Evolutionary conservation across 2,888 invertebrate genomes (phyloP), one percentile per base, ranked within the genome.

Genomic region (Ormyrus labotus): DNA sequence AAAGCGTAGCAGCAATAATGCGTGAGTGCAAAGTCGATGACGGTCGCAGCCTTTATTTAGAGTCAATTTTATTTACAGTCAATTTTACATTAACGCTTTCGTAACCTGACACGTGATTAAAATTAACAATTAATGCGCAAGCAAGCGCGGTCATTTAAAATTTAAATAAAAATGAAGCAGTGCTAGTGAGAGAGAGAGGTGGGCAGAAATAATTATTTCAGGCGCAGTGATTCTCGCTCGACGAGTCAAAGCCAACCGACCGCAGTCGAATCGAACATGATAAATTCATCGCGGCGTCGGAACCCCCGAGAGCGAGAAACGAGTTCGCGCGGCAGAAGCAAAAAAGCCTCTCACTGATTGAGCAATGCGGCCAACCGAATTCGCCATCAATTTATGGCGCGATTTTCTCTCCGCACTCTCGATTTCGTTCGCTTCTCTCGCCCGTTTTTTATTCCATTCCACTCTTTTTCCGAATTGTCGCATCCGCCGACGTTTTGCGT

Each of bases 231-330:
- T 70, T 79, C 34, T 51, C n/a, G 47, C n/a, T 55, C n/a, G 10
- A n/a, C 70, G 76, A 61, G 57, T 70, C 74, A 69, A 73, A 73
- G 74, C 69, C 75, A 57, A 60, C 64, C 53, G n/a, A 71, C 13
- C 64, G 55, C 70, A 6, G 51, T 63, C 51, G 71, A 71, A 77
- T 82, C 79, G 82, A 69, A 73, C 80, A 79, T 82, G 82, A 82
- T 80, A 80, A 79, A 82, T 82, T 80, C 70, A 80, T 82, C 57
- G 68, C 10, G 53, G 13, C 57, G 6, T 47, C 47, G 55, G 64
- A 19, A 57, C 48, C 13, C 10, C 47, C n/a, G 60, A 5, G 63
- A 45, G 45, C 47, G 53, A 65, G 55, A 68, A 76, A 72, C n/a
- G 50, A 72, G 60, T 57, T 13, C 13, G 47, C 68, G 57, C 57